These are phyloP conservation scores for Labeo catla DNA, from an alignment of 2,113 vertebrate species.

Conservation along the genomic window DNA sequence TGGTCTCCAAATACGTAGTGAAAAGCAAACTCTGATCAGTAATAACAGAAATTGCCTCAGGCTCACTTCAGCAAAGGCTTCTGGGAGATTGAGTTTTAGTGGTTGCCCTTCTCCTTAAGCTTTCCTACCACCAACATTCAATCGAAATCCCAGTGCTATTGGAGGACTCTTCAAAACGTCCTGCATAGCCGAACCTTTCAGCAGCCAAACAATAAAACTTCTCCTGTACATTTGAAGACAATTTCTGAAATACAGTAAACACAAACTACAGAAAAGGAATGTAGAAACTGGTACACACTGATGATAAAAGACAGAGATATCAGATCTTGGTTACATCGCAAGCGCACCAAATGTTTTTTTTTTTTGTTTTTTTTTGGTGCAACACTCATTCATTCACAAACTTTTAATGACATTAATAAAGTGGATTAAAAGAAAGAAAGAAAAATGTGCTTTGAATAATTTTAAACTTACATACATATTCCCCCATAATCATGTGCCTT, in stretches of 20 bases:
- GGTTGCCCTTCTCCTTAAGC: constrained; percentile 50
- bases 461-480: background rate
- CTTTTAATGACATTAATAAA: background rate
- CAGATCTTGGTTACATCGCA: background rate
- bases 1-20: constrained; percentile 37
- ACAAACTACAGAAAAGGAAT: constrained; percentile 12
- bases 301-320: background rate
- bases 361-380: background rate
- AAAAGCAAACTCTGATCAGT: constrained; percentile 32
- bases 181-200: constrained; percentile 28
- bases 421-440: constrained; percentile 33
- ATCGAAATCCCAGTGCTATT: constrained; percentile 10
- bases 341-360: constrained; percentile 4
- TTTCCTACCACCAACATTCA: constrained; percentile 13
- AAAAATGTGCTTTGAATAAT: constrained; percentile 43
- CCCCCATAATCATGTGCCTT: constrained; percentile 37
- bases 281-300: background rate
- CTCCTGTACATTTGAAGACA: background rate
- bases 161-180: constrained; percentile 7
- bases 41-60: constrained; percentile 59
- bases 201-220: constrained; percentile 21
- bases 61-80: constrained; percentile 73
- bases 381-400: background rate
- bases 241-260: constrained; percentile 45
- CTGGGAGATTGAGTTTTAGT: constrained; percentile 71